These are phyloP conservation scores for Melinaea marsaeus DNA, from an alignment of 2,888 invertebrate species.

Conservation along the genomic window DNA sequence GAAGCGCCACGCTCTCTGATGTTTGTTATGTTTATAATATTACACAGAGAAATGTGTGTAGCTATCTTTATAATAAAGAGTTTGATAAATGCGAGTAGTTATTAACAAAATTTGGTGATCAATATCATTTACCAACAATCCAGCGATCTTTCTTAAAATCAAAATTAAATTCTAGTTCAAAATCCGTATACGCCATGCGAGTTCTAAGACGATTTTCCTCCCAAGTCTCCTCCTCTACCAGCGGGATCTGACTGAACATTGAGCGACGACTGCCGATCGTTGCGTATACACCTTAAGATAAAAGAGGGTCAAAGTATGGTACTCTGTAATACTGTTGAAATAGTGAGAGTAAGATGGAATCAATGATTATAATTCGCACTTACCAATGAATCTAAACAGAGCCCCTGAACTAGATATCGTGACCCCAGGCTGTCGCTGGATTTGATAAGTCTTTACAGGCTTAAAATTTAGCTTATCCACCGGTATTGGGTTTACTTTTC, in stretches of 20 bases:
- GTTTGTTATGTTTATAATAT: background rate
- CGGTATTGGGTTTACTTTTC: constrained; percentile 48
- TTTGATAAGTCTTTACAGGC: constrained; percentile 24
- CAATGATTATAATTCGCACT: constrained; percentile 18
- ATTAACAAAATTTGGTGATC: no score
- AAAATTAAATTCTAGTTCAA: constrained; percentile 52
- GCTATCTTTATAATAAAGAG: no score
- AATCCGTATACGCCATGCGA: constrained; percentile 51
- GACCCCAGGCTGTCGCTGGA: constrained; percentile 35
- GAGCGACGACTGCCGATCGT: constrained; percentile 36
- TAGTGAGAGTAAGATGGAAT: no score
- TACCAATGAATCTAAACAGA: constrained; percentile 51
- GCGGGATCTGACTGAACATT: constrained; percentile 41
- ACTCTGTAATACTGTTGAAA: no score
- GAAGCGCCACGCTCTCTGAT: constrained; percentile 46
- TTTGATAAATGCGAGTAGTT: no score
- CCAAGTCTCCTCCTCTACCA: constrained; percentile 44
- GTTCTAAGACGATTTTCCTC: constrained; percentile 40
- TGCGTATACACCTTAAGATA: constrained; percentile 43
- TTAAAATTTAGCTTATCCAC: constrained; percentile 33
- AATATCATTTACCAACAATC: constrained; percentile 30
- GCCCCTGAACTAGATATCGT: constrained; percentile 44
- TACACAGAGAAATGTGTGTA: background rate
- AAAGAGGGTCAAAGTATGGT: background rate
- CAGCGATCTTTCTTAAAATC: constrained; percentile 33